phyloP scores from a whole-genome alignment of 2,113 vertebrate species.

The Egretta garzetta region DNA sequence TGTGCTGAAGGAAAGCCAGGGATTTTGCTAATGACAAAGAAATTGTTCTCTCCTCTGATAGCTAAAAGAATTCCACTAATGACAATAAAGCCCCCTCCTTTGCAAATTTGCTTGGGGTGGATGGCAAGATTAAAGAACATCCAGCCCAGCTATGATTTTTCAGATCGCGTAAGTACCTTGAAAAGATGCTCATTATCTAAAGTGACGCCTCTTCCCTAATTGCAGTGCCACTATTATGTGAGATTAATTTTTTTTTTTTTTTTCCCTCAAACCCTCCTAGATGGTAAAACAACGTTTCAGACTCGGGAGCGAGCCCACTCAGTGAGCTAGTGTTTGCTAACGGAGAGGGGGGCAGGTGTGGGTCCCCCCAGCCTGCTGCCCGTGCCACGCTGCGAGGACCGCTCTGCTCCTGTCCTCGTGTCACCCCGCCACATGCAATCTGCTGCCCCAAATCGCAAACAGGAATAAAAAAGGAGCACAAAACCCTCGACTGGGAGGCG shows the following conservation, averaged over 20 bases:
- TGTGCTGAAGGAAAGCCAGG: constrained; percentile 22
- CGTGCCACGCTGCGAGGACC: background rate
- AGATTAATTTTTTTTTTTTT: background rate
- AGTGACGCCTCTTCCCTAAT: constrained; percentile 36
- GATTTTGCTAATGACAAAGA: constrained; percentile 61
- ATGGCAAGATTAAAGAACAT: constrained; percentile 40
- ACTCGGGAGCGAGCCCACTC: background rate
- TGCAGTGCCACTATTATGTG: background rate
- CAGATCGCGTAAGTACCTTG: constrained; percentile 32
- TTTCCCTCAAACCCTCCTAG: background rate
- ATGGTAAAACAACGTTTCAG: background rate
- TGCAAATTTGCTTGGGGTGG: constrained; percentile 31
- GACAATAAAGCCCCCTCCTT: constrained; percentile 5
- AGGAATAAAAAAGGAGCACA: constrained; percentile 16
- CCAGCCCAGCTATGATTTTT: constrained; percentile 33
- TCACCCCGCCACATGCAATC: constrained; percentile 51
- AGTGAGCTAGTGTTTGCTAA: background rate
- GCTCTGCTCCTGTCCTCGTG: constrained; percentile 50
- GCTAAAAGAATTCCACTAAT: constrained; percentile 46
- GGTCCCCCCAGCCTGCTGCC: background rate
- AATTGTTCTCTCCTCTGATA: constrained; percentile 29
- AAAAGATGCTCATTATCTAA: constrained; percentile 35
- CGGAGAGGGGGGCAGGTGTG: background rate
- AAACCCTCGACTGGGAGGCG: background rate
- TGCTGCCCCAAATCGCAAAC: constrained; percentile 1